A percentile compares a stretch with the other conserved stretches of the same genome.
These are phyloP conservation scores for Athetis lepigone DNA, from an alignment of 2,888 invertebrate genomes.

Conservation along the genomic window DNA sequence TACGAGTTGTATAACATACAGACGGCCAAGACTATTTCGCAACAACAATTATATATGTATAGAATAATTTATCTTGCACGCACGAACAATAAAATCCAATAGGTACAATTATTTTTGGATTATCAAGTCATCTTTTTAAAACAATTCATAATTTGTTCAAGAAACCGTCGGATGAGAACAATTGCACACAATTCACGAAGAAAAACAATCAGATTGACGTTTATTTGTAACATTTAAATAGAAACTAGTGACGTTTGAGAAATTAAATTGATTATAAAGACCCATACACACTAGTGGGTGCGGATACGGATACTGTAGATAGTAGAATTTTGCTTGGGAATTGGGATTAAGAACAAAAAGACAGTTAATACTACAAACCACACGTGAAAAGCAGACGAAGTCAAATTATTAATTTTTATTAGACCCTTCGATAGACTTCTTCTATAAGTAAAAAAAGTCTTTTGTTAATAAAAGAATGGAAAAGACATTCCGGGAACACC, in stretches of 20 bases:
- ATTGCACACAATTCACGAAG: slow-evolving; percentile 27
- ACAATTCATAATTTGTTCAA: slow-evolving; percentile 21
- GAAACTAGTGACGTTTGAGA: slow-evolving; percentile 1
- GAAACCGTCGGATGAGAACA: slow-evolving; percentile 4
- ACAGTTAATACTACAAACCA: no score
- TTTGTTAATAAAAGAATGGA: no score
- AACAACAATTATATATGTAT: slow-evolving; percentile 41
- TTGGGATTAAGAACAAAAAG: no score
- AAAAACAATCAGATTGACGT: slow-evolving; percentile 22
- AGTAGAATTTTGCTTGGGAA: no score
- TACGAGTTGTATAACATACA: slow-evolving; percentile 41
- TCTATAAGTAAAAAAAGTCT: no score
- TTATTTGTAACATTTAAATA: slow-evolving; percentile 42
- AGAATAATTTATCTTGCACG: slow-evolving; percentile 50
- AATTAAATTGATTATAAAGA: slow-evolving; percentile 13
- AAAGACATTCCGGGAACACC: no score
- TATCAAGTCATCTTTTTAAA: neutral
- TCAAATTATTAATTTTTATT: no score
- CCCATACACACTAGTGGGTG: no score
- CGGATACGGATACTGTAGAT: no score
- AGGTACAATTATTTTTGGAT: slow-evolving; percentile 20
- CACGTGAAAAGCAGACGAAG: no score
- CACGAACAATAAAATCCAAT: slow-evolving; percentile 42
- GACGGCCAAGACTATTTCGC: slow-evolving; percentile 49
- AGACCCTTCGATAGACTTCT: no score